A percentile compares a stretch with the other conserved stretches of the same genome.
Evolutionary conservation across 2,113 vertebrate species (phyloP).

Genomic region (Polypterus senegalus): DNA sequence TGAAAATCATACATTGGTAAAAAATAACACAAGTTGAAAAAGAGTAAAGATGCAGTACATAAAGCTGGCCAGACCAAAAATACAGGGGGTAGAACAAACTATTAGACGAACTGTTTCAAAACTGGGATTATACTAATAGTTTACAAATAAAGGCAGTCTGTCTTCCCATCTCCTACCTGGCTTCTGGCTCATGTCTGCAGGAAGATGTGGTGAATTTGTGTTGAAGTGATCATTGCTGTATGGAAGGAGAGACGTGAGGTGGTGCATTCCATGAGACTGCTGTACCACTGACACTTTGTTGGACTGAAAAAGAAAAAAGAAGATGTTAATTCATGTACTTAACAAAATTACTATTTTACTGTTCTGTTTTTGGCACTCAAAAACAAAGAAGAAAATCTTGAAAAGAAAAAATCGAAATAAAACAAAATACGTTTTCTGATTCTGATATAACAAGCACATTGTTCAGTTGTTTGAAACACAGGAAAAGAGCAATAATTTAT

Average conservation of each 20-base stretch:
- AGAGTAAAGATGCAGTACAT: no score
- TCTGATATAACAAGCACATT: no score
- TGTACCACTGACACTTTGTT: slow-evolving; percentile 91
- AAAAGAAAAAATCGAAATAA: background rate
- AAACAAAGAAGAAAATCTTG: background rate
- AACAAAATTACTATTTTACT: background rate
- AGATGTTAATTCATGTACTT: background rate
- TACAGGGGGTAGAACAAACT: no score
- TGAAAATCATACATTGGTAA: no score
- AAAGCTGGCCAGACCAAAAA: no score
- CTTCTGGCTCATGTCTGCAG: slow-evolving; percentile 89
- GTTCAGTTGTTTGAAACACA: no score
- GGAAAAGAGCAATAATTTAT: no score
- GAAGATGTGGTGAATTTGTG: slow-evolving; percentile 75
- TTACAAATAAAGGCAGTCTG: background rate
- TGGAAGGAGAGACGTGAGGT: slow-evolving; percentile 81
- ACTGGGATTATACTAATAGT: no score
- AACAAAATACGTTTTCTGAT: slow-evolving; percentile 20
- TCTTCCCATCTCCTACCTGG: slow-evolving; percentile 56
- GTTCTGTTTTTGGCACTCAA: background rate
- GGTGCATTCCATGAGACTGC: slow-evolving; percentile 82
- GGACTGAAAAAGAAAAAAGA: slow-evolving; percentile 61
- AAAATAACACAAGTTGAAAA: no score
- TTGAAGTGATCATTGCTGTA: slow-evolving; percentile 94
- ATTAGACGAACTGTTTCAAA: no score